Evolutionary conservation across 2,797 vertebrate genomes (phyloP), one percentile per base, ranked within the genome.

Genomic region (Sebastolobus altivelis): DNA sequence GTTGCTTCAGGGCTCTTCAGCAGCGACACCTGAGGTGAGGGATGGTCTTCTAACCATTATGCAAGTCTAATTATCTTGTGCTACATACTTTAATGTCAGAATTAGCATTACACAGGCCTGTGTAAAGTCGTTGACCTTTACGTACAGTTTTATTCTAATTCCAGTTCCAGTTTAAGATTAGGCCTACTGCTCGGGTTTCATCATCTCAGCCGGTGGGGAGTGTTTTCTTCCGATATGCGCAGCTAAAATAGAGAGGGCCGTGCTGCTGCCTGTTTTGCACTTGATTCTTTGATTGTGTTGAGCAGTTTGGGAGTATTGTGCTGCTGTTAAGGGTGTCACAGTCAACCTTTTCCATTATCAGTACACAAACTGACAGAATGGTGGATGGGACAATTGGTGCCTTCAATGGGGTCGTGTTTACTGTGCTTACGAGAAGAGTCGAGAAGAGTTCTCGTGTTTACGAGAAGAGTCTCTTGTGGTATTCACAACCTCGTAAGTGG

Each of bases 41-140:
- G 14, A 38, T 6, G 13, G 18, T 63, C 58, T 33, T 18, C 1
- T 58, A 55, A 52, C 73, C 20, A 25, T 65, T 4, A 71, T 33
- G 6, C 8, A 6, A 20, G n/a, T 31, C 5, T 59, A n/a, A 35
- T 13, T 20, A 27, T n/a, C 22, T 6, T 9, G 1, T 71, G 25
- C 18, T 76, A 13, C 12, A 5, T 56, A 31, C 22, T 65, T 52
- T 65, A 13, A 46, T 82, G 70, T 71, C 72, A 58, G 29, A 13
- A 75, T 77, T 82, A 72, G 22, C 78, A 63, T 80, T 9, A 66
- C 37, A 56, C 1, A 16, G 70, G 18, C 59, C 25, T 59, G 10
- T 29, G 8, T 40, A 52, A 63, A 75, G 75, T 4, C 54, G 25
- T 7, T 84, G 71, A 55, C 81, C 81, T 88, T 83, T 68, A 40